These are phyloP conservation scores for Vanessa tameamea DNA, from an alignment of 1,140 invertebrate genomes.

Conservation along the genomic window DNA sequence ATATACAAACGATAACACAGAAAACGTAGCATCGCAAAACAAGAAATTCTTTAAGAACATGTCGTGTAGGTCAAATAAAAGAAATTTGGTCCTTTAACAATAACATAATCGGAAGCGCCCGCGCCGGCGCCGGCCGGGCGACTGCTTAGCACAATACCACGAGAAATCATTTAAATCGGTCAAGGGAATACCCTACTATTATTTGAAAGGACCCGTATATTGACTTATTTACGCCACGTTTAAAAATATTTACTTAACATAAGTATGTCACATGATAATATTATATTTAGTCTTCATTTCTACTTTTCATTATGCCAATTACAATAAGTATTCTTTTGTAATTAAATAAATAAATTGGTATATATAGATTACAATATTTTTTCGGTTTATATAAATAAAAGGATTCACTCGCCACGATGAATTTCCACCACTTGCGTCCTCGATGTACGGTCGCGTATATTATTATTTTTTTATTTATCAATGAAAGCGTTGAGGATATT, in stretches of 20 bases:
- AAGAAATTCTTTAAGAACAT: conserved; percentile 48
- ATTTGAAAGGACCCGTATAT: conserved; percentile 25
- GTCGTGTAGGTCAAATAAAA: conserved; percentile 69
- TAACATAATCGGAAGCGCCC: conserved; percentile 69
- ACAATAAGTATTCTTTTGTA: not conserved
- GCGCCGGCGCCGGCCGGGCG: conserved; percentile 63
- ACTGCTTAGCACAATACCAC: conserved; percentile 52
- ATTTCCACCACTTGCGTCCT: too few relatives aligned
- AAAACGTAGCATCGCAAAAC: conserved; percentile 41
- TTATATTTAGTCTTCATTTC: not conserved
- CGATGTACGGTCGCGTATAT: too few relatives aligned
- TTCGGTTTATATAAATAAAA: too few relatives aligned
- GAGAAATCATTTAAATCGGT: conserved; percentile 48
- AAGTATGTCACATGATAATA: not conserved
- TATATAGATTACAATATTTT: too few relatives aligned
- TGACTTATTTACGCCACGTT: conserved; percentile 13
- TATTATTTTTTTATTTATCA: too few relatives aligned
- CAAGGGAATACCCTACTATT: conserved; percentile 27
- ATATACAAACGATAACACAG: not conserved
- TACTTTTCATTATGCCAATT: not conserved
- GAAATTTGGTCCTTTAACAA: conserved; percentile 65
- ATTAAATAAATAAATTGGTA: not conserved
- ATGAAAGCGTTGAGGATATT: too few relatives aligned
- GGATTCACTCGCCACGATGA: too few relatives aligned
- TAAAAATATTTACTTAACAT: conserved; percentile 9